Conservation (phyloP, 2,888 invertebrate species). For the Amphipoea lucens region DNA sequence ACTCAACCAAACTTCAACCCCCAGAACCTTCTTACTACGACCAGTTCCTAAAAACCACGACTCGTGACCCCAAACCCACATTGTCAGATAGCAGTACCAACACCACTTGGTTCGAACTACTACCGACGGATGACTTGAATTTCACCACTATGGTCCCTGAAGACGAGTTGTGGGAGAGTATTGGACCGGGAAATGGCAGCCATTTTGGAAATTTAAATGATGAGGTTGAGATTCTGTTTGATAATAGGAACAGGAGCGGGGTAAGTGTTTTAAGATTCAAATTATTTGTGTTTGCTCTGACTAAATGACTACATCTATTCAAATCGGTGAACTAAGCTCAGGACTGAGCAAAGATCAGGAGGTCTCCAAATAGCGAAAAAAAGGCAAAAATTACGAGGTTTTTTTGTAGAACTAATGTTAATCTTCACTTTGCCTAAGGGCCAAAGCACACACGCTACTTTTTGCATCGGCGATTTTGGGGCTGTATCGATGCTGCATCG, state of each 20-base stretch:
- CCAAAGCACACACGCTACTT: too few species aligned
- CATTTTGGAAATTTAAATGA: constrained; percentile 83
- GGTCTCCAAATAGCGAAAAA: too few species aligned
- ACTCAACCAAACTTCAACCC: constrained; percentile 76
- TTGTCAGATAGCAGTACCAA: constrained; percentile 76
- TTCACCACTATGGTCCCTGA: constrained; percentile 77
- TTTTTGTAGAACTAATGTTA: too few species aligned
- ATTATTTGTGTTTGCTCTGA: too few species aligned
- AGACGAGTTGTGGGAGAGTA: constrained; percentile 86
- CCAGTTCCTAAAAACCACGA: constrained; percentile 87
- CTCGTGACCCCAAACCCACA: constrained; percentile 71
- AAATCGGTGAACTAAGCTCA: too few species aligned
- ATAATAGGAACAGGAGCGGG: constrained; percentile 70
- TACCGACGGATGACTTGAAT: constrained; percentile 80
- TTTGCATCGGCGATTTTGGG: too few species aligned
- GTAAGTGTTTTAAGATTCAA: constrained; percentile 70
- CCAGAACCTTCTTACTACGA: constrained; percentile 85
- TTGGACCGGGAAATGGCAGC: constrained; percentile 77
- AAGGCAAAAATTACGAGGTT: too few species aligned
- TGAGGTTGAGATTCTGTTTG: constrained; percentile 87
- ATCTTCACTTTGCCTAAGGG: too few species aligned
- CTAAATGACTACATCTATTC: too few species aligned
- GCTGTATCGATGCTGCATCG: too few species aligned
- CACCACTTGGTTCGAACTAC: constrained; percentile 85
- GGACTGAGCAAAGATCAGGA: too few species aligned